phyloP scores from a whole-genome alignment of 1,140 invertebrate genomes.

The Piezodorus guildinii region DNA sequence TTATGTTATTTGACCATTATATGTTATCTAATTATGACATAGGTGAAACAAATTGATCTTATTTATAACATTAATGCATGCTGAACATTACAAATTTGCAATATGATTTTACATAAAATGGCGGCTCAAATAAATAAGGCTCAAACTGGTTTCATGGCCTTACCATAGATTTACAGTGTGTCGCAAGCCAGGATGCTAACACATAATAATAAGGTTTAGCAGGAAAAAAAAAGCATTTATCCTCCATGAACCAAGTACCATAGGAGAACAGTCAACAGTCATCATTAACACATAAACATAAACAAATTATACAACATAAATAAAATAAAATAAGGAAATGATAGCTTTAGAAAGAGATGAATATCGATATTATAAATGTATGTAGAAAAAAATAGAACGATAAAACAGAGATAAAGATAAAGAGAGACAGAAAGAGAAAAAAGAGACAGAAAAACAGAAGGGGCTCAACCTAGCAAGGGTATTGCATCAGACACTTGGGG shows the following conservation, averaged over 20 bases:
- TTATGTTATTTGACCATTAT: no score
- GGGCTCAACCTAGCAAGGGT: slow-evolving; percentile 42
- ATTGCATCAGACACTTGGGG: slow-evolving; percentile 83
- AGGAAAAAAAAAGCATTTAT: slow-evolving; percentile 17
- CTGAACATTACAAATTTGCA: no score
- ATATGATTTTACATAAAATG: no score
- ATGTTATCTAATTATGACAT: no score
- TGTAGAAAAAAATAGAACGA: slow-evolving; percentile 10
- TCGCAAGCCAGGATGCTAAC: slow-evolving; percentile 21
- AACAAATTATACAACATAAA: slow-evolving; percentile 2
- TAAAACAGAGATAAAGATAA: slow-evolving; percentile 17
- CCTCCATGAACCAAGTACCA: slow-evolving; percentile 28
- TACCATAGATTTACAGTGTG: slow-evolving; percentile 2
- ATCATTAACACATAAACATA: slow-evolving; percentile 25
- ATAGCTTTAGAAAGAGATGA: not conserved
- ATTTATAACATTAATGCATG: no score
- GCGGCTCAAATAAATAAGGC: no score
- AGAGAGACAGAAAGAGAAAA: slow-evolving; percentile 19
- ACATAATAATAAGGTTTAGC: slow-evolving; percentile 18
- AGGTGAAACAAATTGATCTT: no score
- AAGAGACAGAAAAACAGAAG: slow-evolving; percentile 14
- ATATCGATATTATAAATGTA: not conserved
- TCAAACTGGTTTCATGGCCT: not conserved
- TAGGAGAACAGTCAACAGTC: slow-evolving; percentile 25
- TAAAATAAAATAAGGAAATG: not conserved